Base-by-base conservation (phyloP, 2,113 vertebrate species). In the Tylochromis polylepis region DNA sequence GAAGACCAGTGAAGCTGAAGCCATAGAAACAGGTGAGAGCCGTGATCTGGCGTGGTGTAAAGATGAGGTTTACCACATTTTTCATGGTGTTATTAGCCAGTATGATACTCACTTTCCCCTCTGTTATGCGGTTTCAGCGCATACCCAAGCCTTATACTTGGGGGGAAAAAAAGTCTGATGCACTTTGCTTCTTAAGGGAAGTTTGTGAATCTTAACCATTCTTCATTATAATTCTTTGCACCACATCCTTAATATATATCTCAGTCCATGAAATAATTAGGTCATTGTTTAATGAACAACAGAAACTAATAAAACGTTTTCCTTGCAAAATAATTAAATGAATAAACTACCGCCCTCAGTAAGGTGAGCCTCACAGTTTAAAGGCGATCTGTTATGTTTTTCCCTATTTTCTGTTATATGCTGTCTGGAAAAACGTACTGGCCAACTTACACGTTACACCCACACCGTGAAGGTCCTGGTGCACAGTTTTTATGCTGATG, bases 1-100 rank as follows among this genome's bases (percentile, higher is more conserved):
- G 98, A 99, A 99, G 97, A 96, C 95, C 96, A 98, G 97, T 89
- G 99, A 99, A 98, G 98, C 96, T 96, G 98, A 99, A 97, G 99
- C 99, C 97, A 99, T 99, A 97, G 98, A 98, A 96, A 99, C 97
- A 97, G 99, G 99, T 99, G 95, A 94, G 91, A 70, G 11, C 18
- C 8, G 5, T 1, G 11, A 20, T 65, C 80, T 29, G 49, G 5
- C 12, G 7, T 36, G 2, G 15, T 29, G 78, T 31, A 75, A 9
- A 20, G 0, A 18, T 3, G 0, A 27, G 72, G 8, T 56, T 75
- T 55, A 15, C 38, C 70, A 29, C 34, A 78, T 20, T 16, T 43
- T 24, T 70, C 11, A 53, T 77, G 24, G 31, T 3, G 18, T 9
- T 77, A 2, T 53, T 77, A n/a, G 6, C 6, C 72, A 53, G 46